Evolutionary conservation across 2,888 invertebrate genomes (phyloP).

Genomic region (Acronicta psi): DNA sequence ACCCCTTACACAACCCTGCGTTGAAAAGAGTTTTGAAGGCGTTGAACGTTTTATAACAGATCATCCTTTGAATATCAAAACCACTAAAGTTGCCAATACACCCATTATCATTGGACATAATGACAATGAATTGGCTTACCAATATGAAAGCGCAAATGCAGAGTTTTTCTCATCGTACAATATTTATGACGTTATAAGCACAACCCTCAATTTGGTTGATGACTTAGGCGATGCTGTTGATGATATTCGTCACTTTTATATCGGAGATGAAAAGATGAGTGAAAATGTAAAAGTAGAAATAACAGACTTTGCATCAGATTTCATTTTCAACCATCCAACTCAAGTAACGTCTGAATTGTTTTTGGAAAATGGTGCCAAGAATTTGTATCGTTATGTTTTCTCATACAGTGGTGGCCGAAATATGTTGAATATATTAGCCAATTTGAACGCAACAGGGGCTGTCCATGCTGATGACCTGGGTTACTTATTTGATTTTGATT

Average conservation of each 20-base stretch:
- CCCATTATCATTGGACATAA: conserved; percentile 31
- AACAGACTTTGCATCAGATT: conserved; percentile 26
- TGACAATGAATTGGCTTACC: conserved; percentile 20
- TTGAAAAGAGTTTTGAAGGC: conserved; percentile 24
- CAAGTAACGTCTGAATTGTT: conserved; percentile 27
- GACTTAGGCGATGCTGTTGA: conserved; percentile 24
- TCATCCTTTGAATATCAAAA: conserved; percentile 22
- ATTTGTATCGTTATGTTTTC: conserved; percentile 35
- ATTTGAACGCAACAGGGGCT: conserved; percentile 14
- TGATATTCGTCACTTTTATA: conserved; percentile 25
- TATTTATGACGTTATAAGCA: conserved; percentile 8
- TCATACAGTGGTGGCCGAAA: conserved; percentile 24
- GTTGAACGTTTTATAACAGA: conserved; percentile 32
- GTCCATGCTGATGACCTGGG: conserved; percentile 41
- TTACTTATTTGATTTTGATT: conserved; percentile 37
- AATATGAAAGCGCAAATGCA: not conserved
- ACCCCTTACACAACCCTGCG: conserved; percentile 18
- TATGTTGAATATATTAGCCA: not conserved
- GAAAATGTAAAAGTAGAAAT: conserved; percentile 7
- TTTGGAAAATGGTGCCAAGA: conserved; percentile 15
- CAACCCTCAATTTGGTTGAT: conserved; percentile 13
- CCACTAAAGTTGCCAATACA: conserved; percentile 17
- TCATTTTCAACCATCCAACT: conserved; percentile 37
- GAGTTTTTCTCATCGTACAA: conserved; percentile 14
- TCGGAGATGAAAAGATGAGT: conserved; percentile 26